Evolutionary conservation across 2,113 vertebrate genomes (phyloP), one percentile per base, ranked within the genome.

Genomic region (Ochotona princeps): DNA sequence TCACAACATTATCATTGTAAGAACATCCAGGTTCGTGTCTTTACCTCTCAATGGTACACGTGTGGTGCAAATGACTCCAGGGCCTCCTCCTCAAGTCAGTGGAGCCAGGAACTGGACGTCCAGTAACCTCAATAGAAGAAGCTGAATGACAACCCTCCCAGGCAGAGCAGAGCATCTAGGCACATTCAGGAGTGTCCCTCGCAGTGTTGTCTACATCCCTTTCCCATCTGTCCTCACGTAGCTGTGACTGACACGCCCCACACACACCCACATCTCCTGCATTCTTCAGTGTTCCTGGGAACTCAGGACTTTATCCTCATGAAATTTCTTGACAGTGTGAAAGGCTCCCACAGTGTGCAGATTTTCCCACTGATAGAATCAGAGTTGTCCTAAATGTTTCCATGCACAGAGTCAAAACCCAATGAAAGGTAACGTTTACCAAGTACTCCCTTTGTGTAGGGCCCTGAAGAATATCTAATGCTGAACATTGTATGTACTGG

Each of bases 191-290:
- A 93, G 35, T 57, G 92, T 80, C 69, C 8, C 3, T 14, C 63
- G 25, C 0, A 18, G 69, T 1, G 12, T 57, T 28, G 63, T 61
- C 83, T 61, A 15, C 70, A 79, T 92, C 87, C 84, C 60, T 65
- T 32, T 38, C 49, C 72, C 74, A 26, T 89, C 74, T 63, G 63
- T 92, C 93, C 82, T 85, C 21, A 2, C 9, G 20, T 25, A 81
- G 30, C 67, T 2, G 8, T 85, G 94, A 95, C 63, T 95, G 93
- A 95, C 18, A 38, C 2, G n/a, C n/a, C n/a, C 35, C 47, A 57
- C 66, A 10, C 83, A 30, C 4, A 5, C 51, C 88, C 0, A 1
- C 30, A 9, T 20, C 38, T 44, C 30, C 51, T 26, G 80, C 30
- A 38, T 28, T 75, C 76, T 69, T 72, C 38, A 17, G 44, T 3